These are phyloP conservation scores for Caenorhabditis japonica DNA, from an alignment of 2,888 invertebrate species.

Conservation along the genomic window DNA sequence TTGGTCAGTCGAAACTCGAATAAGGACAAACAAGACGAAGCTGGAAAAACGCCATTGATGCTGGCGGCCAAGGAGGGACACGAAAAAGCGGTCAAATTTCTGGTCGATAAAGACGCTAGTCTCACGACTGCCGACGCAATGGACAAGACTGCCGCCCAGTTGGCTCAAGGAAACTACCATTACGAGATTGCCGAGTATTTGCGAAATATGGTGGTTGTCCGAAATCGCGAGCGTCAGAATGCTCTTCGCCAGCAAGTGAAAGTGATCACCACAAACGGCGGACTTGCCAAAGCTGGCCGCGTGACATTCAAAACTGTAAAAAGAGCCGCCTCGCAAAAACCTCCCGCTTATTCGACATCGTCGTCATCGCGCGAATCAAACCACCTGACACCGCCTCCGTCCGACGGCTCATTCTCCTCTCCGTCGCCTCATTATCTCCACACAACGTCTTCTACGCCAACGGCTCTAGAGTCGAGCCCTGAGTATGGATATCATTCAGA, in stretches of 20 bases:
- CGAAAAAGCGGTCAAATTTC: constrained; percentile 3
- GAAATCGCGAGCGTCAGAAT: neutral
- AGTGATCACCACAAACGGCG: neutral
- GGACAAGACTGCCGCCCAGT: constrained; percentile 12
- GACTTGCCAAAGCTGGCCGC: constrained; percentile 2
- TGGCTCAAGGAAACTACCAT: constrained; percentile 15
- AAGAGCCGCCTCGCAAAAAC: constrained; percentile 24
- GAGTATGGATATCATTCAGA: constrained; percentile 11
- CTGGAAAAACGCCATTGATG: constrained; percentile 33
- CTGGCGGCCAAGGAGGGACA: constrained; percentile 33
- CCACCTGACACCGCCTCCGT: constrained; percentile 49
- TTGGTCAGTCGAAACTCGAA: constrained; percentile 3
- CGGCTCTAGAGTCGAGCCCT: constrained; percentile 16
- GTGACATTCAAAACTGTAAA: constrained; percentile 34
- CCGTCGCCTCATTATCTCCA: constrained; percentile 29
- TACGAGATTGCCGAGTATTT: constrained; percentile 13
- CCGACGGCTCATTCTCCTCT: constrained; percentile 45
- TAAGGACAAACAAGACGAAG: constrained; percentile 39
- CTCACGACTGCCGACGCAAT: constrained; percentile 3
- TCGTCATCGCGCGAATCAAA: constrained; percentile 7
- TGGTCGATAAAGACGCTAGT: constrained; percentile 13
- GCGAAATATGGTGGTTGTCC: neutral
- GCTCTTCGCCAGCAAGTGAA: neutral
- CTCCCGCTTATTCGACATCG: neutral
- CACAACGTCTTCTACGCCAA: constrained; percentile 24